Percentiles rank a stretch among this genome's conserved stretches.
These are phyloP conservation scores for Barnardius zonarius DNA, from an alignment of 2,113 vertebrate species.

Conservation along the genomic window DNA sequence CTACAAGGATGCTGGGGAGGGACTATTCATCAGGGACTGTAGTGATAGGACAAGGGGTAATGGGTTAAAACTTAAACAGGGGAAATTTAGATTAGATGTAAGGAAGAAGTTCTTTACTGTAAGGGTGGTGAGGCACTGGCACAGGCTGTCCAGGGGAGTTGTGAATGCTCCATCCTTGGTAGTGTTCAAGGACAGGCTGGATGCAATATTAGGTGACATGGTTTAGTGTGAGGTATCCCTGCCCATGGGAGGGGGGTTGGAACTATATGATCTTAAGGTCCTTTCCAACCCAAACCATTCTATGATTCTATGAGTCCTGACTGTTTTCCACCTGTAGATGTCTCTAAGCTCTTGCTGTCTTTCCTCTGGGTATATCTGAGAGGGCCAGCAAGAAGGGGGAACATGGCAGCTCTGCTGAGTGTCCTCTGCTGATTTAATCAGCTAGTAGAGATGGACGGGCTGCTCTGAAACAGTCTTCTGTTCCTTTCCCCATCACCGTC, in stretches of 20 bases:
- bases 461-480: background rate
- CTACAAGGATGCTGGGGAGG: no score
- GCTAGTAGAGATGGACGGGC: background rate
- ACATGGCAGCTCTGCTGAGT: background rate
- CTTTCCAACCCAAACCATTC: background rate
- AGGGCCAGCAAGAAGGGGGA: background rate
- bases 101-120: no score
- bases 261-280: background rate
- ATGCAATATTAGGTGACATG: background rate
- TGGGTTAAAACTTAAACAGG: no score
- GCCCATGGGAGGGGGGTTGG: background rate
- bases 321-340: background rate
- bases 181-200: background rate
- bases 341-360: background rate
- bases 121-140: no score
- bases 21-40: no score
- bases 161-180: background rate
- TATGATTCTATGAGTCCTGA: background rate
- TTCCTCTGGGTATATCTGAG: rapidly evolving
- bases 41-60: no score
- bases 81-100: no score
- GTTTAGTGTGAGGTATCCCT: background rate
- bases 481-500: background rate
- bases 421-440: background rate
- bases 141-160: no score